Percentiles rank a stretch among this genome's conserved stretches.
phyloP scores from a whole-genome alignment of 2,888 invertebrate species.

The Branchinecta sandiegonensis region DNA sequence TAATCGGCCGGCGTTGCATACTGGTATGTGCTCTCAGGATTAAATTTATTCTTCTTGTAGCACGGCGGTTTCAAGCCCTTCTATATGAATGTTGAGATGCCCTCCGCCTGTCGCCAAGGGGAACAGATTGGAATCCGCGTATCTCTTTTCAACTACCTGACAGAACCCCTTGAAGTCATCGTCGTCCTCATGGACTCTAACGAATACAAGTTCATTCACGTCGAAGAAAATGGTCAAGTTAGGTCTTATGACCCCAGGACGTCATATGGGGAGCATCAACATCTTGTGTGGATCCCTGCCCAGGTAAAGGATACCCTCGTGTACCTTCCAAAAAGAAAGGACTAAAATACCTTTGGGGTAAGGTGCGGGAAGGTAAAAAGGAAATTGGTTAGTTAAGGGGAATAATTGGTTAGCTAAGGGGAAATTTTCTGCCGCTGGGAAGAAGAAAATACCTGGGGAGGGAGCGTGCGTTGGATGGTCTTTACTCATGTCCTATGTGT shows the following conservation, averaged over 20 bases:
- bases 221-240: slow-evolving; percentile 71
- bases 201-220: slow-evolving; percentile 81
- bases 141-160: slow-evolving; percentile 86
- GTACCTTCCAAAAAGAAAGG: too few species aligned
- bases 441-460: too few species aligned
- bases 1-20: too few species aligned
- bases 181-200: slow-evolving; percentile 70
- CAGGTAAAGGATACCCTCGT: slow-evolving; percentile 43
- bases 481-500: too few species aligned
- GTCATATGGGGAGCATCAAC: slow-evolving; percentile 71
- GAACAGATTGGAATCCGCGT: slow-evolving; percentile 87
- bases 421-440: too few species aligned
- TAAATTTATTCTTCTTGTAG: slow-evolving; percentile 35
- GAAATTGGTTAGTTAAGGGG: too few species aligned
- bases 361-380: too few species aligned
- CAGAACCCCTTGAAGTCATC: slow-evolving; percentile 62
- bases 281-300: slow-evolving; percentile 67
- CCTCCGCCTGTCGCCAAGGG: slow-evolving; percentile 62
- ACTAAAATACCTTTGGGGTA: too few species aligned
- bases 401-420: too few species aligned
- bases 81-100: slow-evolving; percentile 89
- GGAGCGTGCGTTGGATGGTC: too few species aligned
- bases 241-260: slow-evolving; percentile 25
- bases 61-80: slow-evolving; percentile 82
- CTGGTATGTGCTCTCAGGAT: too few species aligned